Base-by-base conservation (phyloP, 2,797 vertebrate species). In the Rhinichthys osculus region DNA sequence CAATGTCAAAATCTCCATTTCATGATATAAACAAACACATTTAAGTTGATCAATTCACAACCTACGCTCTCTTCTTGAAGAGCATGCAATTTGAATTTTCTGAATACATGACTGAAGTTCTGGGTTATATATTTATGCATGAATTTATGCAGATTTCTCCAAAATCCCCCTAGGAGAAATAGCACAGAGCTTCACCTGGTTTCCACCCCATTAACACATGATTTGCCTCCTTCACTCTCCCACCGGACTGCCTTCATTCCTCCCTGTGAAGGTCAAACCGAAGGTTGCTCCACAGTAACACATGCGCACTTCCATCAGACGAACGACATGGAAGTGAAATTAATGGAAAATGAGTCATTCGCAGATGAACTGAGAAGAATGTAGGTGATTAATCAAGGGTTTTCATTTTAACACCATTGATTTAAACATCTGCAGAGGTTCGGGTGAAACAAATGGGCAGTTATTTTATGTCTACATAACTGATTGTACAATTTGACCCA, bases 321-420 rank as follows among this genome's bases (percentile, higher is more conserved):
- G 42, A 50, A 64, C 6, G 21, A 52, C 27, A 67, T 67, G 30
- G 50, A 81, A 72, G 35, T 5, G 69, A 59, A 82, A 72, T 44
- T n/a, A 72, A 82, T 72, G 50, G 38, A 59, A 82, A 71, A 82
- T 66, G 9, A 82, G 66, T 71, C n/a, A 82, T 42, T 70, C 21
- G 27, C 21, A 78, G 33, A 67, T 69, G 44, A 69, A 54, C 33
- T 19, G 40, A 30, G 59, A n/a, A 21, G 74, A 44, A 47, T 62
- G 27, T 1, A 47, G 10, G 21, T 44, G 38, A 79, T 85, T 35
- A 47, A 79, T 79, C 66, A 71, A 7, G n/a, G 59, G 33, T 23
- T 77, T 69, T 35, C 11, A 11, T 54, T 84, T 33, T 66, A 69
- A 19, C 35, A 21, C 50, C 6, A 62, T 72, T 42, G 67, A 85